Evolutionary conservation across 2,113 vertebrate genomes (phyloP), one percentile per base, ranked within the genome.

Genomic region (Leptocoma aspasia): DNA sequence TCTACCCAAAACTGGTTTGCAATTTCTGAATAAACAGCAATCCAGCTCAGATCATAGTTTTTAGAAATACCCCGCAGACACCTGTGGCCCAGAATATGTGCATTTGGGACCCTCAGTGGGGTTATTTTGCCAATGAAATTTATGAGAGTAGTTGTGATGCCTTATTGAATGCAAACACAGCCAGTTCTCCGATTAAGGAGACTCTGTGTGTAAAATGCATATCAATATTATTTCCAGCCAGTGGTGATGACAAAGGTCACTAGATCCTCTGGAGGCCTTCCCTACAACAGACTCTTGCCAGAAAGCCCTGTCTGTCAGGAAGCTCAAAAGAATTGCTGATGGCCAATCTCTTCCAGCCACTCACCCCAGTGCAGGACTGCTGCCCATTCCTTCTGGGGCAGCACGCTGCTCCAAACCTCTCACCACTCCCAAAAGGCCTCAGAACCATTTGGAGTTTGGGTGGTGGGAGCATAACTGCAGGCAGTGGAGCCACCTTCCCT

Each of bases 61-160:
- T 35, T 7, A 14, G 68, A 45, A 88, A 60, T n/a, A 37, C 4
- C 35, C n/a, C 0, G 0, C 47, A 50, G 71, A 59, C 6, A 30
- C 22, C 28, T 27, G 45, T 44, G 41, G 14, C 45, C 45, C 39
- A 59, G 26, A 41, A 59, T 54, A 52, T 71, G 44, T 56, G 39
- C 4, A 8, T 56, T 4, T 82, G 85, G 60, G 52, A 31, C 20
- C 16, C 63, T 92, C 52, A 44, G 39, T 30, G 27, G 30, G 60
- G 21, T 24, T 75, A 22, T 13, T 35, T n/a, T 73, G 44, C 52
- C 49, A 86, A 78, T 39, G 42, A 66, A 50, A 57, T 59, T 23
- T 23, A 41, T 31, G 27, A 61, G 11, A 39, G 37, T 21, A 15
- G 35, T 57, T 89, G 60, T 53, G 49, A 60, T 86, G 72, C 15